Conservation (phyloP, 1,140 invertebrate species). For the Magallana gigas region DNA sequence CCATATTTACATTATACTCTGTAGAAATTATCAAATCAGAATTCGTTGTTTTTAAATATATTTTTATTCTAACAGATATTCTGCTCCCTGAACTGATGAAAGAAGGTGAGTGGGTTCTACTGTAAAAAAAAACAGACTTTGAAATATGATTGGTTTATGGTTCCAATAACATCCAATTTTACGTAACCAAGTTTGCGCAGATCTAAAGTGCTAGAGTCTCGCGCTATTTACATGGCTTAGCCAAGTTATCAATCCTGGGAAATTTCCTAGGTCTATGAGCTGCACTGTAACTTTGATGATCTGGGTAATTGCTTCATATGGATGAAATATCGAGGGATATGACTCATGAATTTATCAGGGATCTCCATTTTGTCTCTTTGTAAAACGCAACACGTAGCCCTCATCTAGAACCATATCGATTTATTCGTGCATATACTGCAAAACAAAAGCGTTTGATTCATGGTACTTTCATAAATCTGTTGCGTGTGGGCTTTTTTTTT, state of each 20-base stretch:
- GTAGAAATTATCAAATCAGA: no score
- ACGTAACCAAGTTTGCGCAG: background rate
- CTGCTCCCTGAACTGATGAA: background rate
- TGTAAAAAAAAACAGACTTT: background rate
- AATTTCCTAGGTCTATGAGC: background rate
- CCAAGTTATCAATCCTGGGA: background rate
- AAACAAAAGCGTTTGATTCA: no score
- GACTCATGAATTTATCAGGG: conserved; percentile 20
- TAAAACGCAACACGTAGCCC: background rate
- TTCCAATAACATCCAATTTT: background rate
- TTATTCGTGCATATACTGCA: conserved; percentile 1
- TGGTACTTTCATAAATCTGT: no score
- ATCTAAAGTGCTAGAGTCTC: background rate
- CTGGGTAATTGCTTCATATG: background rate
- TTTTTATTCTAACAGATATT: background rate
- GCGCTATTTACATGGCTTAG: background rate
- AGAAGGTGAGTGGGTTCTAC: background rate
- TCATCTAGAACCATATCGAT: background rate
- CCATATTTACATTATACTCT: no score
- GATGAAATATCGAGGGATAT: conserved; percentile 18
- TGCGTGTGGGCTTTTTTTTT: no score
- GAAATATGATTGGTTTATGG: background rate
- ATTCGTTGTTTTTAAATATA: no score
- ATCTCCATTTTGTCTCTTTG: background rate
- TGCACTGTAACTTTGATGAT: background rate